phyloP scores from a whole-genome alignment of 2,888 invertebrate species.

The Tipula confusa region DNA sequence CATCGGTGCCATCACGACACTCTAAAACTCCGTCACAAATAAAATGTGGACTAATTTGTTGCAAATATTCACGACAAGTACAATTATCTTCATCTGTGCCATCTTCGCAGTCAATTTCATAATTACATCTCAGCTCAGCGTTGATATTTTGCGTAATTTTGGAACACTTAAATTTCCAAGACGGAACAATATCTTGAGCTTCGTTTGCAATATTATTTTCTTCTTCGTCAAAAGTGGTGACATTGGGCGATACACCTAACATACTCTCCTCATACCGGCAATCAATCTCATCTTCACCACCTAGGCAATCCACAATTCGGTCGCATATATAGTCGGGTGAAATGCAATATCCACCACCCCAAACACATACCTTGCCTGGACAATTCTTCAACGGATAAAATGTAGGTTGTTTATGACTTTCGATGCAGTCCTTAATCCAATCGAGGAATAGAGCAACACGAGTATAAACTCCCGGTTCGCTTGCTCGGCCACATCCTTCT shows the following conservation, averaged over 20 bases:
- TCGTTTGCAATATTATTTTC: not conserved
- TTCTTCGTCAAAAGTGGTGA: not conserved
- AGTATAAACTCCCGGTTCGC: constrained; percentile 54
- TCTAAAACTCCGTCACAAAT: constrained; percentile 73
- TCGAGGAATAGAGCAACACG: constrained; percentile 67
- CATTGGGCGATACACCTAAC: not conserved
- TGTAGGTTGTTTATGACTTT: constrained; percentile 47
- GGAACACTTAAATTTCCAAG: constrained; percentile 26
- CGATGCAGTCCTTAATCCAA: constrained; percentile 61
- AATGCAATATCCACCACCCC: constrained; percentile 64
- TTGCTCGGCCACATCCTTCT: constrained; percentile 65
- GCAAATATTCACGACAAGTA: constrained; percentile 60
- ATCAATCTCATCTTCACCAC: constrained; percentile 74
- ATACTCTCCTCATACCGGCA: constrained; percentile 50
- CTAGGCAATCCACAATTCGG: constrained; percentile 67
- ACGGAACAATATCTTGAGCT: not conserved
- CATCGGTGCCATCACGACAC: constrained; percentile 71
- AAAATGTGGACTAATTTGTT: constrained; percentile 50
- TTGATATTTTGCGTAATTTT: constrained; percentile 65
- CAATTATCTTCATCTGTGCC: constrained; percentile 73
- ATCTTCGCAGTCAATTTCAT: constrained; percentile 72
- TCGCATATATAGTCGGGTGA: constrained; percentile 64
- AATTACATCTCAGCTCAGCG: constrained; percentile 60
- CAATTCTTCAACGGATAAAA: constrained; percentile 57
- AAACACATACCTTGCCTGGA: constrained; percentile 68